phyloP scores from a whole-genome alignment of 2,113 vertebrate genomes.

The Ariopsis seemanni region DNA sequence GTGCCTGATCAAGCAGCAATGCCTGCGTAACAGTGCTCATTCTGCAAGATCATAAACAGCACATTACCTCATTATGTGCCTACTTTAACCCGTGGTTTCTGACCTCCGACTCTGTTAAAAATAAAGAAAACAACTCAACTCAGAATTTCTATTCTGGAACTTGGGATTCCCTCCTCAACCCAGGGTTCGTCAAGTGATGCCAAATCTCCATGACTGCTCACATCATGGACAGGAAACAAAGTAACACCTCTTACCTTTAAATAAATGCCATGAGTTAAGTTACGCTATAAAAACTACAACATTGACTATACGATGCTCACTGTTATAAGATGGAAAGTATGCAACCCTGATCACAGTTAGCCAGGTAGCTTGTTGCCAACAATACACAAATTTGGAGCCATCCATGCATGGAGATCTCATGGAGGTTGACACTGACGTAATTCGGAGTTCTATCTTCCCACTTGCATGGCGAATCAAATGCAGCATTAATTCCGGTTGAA shows the following conservation, averaged over 20 bases:
- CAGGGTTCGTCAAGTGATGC: not conserved
- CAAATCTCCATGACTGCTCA: not conserved
- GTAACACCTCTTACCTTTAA: too few relatives aligned
- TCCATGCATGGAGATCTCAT: not conserved
- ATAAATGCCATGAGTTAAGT: too few relatives aligned
- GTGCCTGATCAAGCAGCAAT: too few relatives aligned
- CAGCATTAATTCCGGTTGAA: not conserved
- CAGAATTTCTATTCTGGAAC: not conserved
- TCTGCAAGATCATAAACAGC: not conserved
- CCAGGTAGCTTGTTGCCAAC: too few relatives aligned
- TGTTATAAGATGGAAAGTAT: too few relatives aligned
- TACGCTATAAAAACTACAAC: too few relatives aligned
- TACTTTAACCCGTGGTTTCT: not conserved
- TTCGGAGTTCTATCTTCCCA: not conserved
- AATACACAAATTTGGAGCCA: too few relatives aligned
- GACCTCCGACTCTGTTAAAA: not conserved
- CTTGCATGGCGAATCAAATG: not conserved
- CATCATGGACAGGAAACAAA: not conserved
- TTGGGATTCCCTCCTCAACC: not conserved
- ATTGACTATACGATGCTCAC: too few relatives aligned
- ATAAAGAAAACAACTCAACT: not conserved
- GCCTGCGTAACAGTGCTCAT: too few relatives aligned
- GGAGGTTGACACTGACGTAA: not conserved
- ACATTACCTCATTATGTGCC: not conserved
- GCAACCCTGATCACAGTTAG: too few relatives aligned